phyloP scores from a whole-genome alignment of 2,113 vertebrate genomes.

The Esox niger region DNA sequence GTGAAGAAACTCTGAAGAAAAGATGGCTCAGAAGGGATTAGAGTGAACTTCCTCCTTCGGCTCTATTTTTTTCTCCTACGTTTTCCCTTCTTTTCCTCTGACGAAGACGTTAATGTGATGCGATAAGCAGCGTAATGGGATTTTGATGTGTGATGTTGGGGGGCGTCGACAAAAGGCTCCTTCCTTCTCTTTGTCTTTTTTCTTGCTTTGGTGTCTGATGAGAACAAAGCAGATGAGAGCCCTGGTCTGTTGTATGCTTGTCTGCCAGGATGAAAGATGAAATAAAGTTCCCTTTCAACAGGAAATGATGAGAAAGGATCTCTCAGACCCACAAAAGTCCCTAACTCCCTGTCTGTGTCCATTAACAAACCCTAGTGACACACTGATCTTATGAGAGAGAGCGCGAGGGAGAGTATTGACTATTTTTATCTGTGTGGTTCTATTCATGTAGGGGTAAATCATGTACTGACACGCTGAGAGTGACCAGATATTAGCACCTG shows the following conservation, averaged over 20 bases:
- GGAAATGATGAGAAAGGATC: neutral
- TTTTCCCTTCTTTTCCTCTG: constrained; percentile 2
- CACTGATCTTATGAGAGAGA: neutral
- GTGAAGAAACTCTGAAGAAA: too few species aligned
- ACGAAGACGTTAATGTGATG: constrained; percentile 16
- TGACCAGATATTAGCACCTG: too few species aligned
- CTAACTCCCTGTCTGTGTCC: neutral
- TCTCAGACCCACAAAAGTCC: neutral
- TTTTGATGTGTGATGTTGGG: constrained; percentile 24
- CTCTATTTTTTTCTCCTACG: neutral
- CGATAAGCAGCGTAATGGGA: constrained; percentile 32
- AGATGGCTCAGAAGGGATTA: neutral
- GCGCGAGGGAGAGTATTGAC: neutral
- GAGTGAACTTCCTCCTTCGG: neutral
- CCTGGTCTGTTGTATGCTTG: neutral
- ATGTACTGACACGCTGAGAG: neutral
- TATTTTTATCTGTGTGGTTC: constrained; percentile 16
- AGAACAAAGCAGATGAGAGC: neutral
- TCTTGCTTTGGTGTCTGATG: neutral
- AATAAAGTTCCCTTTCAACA: neutral
- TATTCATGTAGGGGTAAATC: constrained; percentile 31
- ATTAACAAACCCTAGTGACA: neutral
- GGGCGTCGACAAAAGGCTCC: constrained; percentile 18
- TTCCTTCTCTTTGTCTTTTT: too few species aligned
- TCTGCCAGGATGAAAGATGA: neutral